Evolutionary conservation across 2,888 invertebrate genomes (phyloP), one percentile per base, ranked within the genome.

Genomic region (Polymixis lichenea): DNA sequence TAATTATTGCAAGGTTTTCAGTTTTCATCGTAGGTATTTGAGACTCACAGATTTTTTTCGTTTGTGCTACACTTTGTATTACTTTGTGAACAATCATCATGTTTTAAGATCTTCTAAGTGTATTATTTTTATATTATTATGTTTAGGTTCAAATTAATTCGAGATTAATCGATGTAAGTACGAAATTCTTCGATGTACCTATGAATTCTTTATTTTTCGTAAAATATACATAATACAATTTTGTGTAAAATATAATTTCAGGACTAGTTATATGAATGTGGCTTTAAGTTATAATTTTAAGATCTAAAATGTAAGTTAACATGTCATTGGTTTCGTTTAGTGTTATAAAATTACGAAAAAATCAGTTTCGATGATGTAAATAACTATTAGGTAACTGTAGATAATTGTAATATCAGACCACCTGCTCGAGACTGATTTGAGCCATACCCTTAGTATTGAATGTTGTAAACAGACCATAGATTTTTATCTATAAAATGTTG

Each of bases 361-460:
- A 89, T 93, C 93, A 93, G 93, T 95, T 94, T 94, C 91, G 90
- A 89, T 89, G 88, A 87, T 91, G 91, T 94, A 92, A 90, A 92
- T 93, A 92, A 89, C 86, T 88, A 87, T 90, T 93, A n/a, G n/a
- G n/a, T n/a, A 92, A 89, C 85, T 89, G 88, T 90, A 91, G 83
- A 87, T 90, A 88, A 80, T 86, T 83, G 75, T 87, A 80, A 81
- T 87, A 71, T 82, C 74, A 86, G 86, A 93, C 92, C 93, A 94
- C 93, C 93, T 91, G 91, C 87, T 93, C 91, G 94, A 93, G 93
- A 95, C 95, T 95, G 95, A 95, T 92, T 88, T 93, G 89, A 91
- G 95, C 95, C 95, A 95, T 95, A 94, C 89, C 87, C 85, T 90
- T 88, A 90, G 89, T 91, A 90, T 91, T 90, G 84, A 89, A 77